Evolutionary conservation across 2,888 invertebrate species (phyloP).

Genomic region (Catocala sponsa): DNA sequence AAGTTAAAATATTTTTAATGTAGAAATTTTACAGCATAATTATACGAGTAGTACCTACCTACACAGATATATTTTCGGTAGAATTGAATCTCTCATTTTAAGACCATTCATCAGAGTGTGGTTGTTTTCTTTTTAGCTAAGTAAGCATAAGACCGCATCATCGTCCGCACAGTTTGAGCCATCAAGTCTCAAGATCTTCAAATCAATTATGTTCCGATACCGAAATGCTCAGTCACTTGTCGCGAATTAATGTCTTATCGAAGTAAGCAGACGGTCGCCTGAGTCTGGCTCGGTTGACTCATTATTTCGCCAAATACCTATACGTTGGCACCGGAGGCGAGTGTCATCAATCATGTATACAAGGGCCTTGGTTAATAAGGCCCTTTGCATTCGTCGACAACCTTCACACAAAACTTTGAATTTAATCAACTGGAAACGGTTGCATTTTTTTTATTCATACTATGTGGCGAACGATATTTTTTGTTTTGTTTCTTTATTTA

Average conservation of each 20-base stretch:
- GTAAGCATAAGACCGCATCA: no score
- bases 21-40: no score
- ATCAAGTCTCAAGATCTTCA: background rate
- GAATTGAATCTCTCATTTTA: no score
- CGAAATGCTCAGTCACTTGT: conserved; percentile 58
- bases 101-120: no score
- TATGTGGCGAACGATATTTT: conserved; percentile 17
- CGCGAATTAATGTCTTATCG: conserved; percentile 49
- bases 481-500: background rate
- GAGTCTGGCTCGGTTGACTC: conserved; percentile 30
- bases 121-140: no score
- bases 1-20: no score
- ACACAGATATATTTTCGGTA: no score
- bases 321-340: conserved; percentile 18
- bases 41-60: no score
- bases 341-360: conserved; percentile 63
- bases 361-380: conserved; percentile 63
- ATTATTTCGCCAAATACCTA: conserved; percentile 30
- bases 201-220: conserved; percentile 32
- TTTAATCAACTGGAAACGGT: conserved; percentile 39
- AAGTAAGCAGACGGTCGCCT: conserved; percentile 16
- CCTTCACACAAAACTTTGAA: conserved; percentile 47
- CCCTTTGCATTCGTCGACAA: conserved; percentile 61
- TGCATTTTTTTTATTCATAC: conserved; percentile 18
- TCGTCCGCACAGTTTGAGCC: background rate